Evolutionary conservation across 2,888 invertebrate genomes (phyloP), one percentile per base, ranked within the genome.

Genomic region (Tetranychus piercei): DNA sequence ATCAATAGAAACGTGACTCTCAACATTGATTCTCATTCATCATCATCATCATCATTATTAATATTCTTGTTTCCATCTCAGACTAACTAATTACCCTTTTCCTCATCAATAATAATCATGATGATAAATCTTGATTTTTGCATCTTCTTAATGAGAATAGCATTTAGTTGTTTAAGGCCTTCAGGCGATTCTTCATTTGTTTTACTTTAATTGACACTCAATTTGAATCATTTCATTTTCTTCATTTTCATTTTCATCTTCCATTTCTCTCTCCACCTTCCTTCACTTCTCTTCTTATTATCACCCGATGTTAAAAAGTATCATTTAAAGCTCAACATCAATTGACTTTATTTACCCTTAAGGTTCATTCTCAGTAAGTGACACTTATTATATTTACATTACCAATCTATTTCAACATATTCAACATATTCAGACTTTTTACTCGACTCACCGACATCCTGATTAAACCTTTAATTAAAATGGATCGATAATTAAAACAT

Each of bases 241-340:
- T 15, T 55, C 55, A 15, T 55, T 45, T 45, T 45, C 45, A 69
- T 69, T n/a, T 69, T 69, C 69, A 23, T 69, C 69, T 11, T 69
- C 11, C 18, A 11, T 72, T 15, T 72, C 72, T 45, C 72, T 43
- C 72, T 72, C n/a, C 20, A 15, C n/a, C 45, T 43, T 18, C 44
- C 72, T 34, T 23, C 23, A 23, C n/a, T 43, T n/a, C 9, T 44
- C 44, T 71, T 23, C 11, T 23, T n/a, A 69, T 20, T 23, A 23
- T 69, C 22, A 69, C 69, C 34, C 34, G 7, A 23, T 69, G 34
- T 69, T 69, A 69, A 69, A 69, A 69, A 69, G 34, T 23, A 23
- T 23, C 69, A 69, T n/a, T 23, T 20, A n/a, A 69, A 69, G 22
- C 34, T 69, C 34, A 72, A 34, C 72, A 20, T 43, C 43, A 71